A percentile compares a stretch with the other conserved stretches of the same genome.
Evolutionary conservation across 2,113 vertebrate species (phyloP).

Genomic region (Bagarius yarrelli): DNA sequence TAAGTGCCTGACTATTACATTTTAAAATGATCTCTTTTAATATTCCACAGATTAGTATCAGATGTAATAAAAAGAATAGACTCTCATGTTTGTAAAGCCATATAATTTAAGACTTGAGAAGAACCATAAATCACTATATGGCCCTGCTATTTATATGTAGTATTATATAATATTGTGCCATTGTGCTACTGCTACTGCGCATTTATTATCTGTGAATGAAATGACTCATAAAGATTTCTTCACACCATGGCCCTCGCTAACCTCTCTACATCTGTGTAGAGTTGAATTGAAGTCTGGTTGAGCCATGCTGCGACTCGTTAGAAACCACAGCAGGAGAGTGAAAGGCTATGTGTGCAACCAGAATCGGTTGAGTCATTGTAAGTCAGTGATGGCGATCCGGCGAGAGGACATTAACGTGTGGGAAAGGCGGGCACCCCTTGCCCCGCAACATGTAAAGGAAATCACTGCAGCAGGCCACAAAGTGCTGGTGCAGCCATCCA

Average conservation of each 20-base stretch:
- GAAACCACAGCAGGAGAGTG: conserved; percentile 55
- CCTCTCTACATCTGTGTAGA: background rate
- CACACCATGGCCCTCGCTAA: too few relatives aligned
- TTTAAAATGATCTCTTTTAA: too few relatives aligned
- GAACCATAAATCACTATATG: too few relatives aligned
- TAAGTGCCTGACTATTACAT: too few relatives aligned
- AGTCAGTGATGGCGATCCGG: conserved; percentile 83
- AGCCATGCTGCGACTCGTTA: conserved; percentile 78
- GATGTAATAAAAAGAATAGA: too few relatives aligned
- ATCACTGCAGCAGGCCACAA: conserved; percentile 87
- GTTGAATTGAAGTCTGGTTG: conserved; percentile 55
- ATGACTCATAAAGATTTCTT: background rate
- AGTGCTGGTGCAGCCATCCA: conserved; percentile 92
- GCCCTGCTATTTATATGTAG: too few relatives aligned
- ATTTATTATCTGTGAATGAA: background rate
- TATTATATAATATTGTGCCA: too few relatives aligned
- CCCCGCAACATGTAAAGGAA: conserved; percentile 86
- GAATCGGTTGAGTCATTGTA: conserved; percentile 61
- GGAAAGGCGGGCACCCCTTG: conserved; percentile 92
- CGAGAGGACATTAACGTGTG: conserved; percentile 91
- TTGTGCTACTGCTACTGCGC: too few relatives aligned
- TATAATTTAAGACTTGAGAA: too few relatives aligned
- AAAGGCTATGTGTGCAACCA: conserved; percentile 48
- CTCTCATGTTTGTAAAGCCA: too few relatives aligned
- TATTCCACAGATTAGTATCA: too few relatives aligned